Evolutionary conservation across 2,797 vertebrate genomes (phyloP), one percentile per base, ranked within the genome.

Genomic region (Chaetodon trifasciatus): DNA sequence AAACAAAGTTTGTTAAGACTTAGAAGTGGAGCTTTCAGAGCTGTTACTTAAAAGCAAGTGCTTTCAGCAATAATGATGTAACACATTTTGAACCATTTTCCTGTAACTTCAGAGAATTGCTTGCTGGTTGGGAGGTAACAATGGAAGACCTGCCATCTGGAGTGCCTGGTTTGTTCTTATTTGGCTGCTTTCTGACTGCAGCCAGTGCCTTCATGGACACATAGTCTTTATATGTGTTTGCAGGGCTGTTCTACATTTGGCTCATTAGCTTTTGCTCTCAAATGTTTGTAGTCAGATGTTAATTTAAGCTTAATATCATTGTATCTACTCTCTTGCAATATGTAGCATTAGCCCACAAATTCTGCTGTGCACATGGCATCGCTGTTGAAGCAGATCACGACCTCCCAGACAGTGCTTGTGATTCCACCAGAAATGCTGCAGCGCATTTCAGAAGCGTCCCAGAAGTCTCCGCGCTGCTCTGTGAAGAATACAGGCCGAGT

Each of bases 171-270:
- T 52, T 68, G 49, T 64, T 72, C 47, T 42, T 56, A 71, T 52
- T 81, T 75, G 63, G 35, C 57, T 15, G 28, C 39, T 57, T 65
- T 79, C 62, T 58, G 58, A 70, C 42, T 49, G 35, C 42, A 50
- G 32, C 44, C 19, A 77, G 52, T 70, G 17, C 32, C 2, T 7
- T 55, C 32, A 62, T 16, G 24, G 15, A 52, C 46, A 0, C 39
- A 15, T 11, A 32, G 56, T 61, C 40, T 55, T 63, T 23, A 60
- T 23, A 3, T 11, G 7, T 39, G 24, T 55, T 55, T 35, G 40
- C 23, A 55, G 6, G 23, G 15, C 12, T 49, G 16, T n/a, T 68
- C 28, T 55, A 13, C 19, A 53, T 32, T 28, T 46, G n/a, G 19
- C 37, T 50, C 4, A 64, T 64, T n/a, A 17, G 40, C 44, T 60